Evolutionary conservation across 2,888 invertebrate species (phyloP), one percentile per base, ranked within the genome.

Genomic region (Lithodes maja): DNA sequence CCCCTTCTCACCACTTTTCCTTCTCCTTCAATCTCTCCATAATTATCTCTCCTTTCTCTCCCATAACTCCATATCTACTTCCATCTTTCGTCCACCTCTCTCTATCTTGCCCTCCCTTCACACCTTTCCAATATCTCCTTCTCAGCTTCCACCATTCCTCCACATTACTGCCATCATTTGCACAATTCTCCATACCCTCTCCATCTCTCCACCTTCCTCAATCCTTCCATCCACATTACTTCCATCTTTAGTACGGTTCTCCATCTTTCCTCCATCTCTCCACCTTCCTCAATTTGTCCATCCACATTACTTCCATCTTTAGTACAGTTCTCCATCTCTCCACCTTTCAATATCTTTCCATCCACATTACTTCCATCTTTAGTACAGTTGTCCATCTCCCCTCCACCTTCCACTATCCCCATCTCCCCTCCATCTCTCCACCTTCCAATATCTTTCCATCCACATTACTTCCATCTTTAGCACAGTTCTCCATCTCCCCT

Each of bases 191-290:
- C 2, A 15, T 12, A 50, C 79, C 9, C 79, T 79, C 79, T 79
- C 71, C 69, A 17, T 50, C 83, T 83, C 61, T 12, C 12, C 12
- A 61, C 61, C 61, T 61, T 12, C 61, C 61, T 61, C 61, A 5
- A 61, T 61, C 61, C 83, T 83, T 71, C 69, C 83, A 54, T 55
- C 61, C 82, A 33, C 82, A 61, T 68, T 61, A 55, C 55, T 55
- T 82, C 82, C 61, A 55, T 82, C 82, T 61, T 61, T 12, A 5
- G 5, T 12, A 61, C 12, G 7, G 15, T n/a, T 80, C 80, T 53
- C 80, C 52, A 15, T 80, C 53, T 80, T 52, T 80, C 80, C 15
- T 52, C 9, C 55, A 7, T 12, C 61, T 61, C 61, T 61, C 61
- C 7, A 61, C 61, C 5, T 61, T 61, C 12, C 12, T 61, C 61